A percentile compares a stretch with the other conserved stretches of the same genome.
These are phyloP conservation scores for Sitta carolinensis DNA, from an alignment of 2,797 vertebrate species.

Conservation along the genomic window DNA sequence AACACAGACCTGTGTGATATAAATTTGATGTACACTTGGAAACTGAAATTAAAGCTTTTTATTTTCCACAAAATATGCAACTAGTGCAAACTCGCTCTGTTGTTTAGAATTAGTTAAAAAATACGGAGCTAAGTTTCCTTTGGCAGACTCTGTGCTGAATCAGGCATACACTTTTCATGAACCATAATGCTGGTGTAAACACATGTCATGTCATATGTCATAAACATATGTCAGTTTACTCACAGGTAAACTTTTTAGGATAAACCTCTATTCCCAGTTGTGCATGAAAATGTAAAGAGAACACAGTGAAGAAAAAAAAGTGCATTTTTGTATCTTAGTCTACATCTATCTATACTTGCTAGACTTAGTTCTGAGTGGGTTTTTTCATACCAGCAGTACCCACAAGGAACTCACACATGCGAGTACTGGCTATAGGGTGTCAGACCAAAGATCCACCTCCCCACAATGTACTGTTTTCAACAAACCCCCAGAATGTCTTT, in stretches of 20 bases:
- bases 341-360: not conserved
- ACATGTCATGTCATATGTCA: constrained; percentile 55
- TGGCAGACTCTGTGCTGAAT: constrained; percentile 44
- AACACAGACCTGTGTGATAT: not conserved
- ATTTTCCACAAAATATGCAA: not conserved
- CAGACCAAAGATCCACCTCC: not conserved
- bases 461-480: not conserved
- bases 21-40: not conserved
- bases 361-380: not conserved
- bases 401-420: not conserved
- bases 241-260: constrained; percentile 60
- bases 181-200: constrained; percentile 48
- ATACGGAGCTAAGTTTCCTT: not conserved
- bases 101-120: constrained; percentile 36
- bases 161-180: constrained; percentile 39
- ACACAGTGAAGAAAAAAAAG: not conserved
- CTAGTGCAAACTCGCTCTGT: not conserved
- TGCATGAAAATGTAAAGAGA: constrained; percentile 29
- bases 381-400: not conserved
- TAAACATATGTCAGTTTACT: constrained; percentile 65
- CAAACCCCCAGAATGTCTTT: not conserved
- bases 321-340: not conserved
- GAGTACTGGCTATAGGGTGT: not conserved
- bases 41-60: not conserved
- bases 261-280: constrained; percentile 60